These are phyloP conservation scores for Achlya flavicornis DNA, from an alignment of 2,888 invertebrate genomes.

Conservation along the genomic window DNA sequence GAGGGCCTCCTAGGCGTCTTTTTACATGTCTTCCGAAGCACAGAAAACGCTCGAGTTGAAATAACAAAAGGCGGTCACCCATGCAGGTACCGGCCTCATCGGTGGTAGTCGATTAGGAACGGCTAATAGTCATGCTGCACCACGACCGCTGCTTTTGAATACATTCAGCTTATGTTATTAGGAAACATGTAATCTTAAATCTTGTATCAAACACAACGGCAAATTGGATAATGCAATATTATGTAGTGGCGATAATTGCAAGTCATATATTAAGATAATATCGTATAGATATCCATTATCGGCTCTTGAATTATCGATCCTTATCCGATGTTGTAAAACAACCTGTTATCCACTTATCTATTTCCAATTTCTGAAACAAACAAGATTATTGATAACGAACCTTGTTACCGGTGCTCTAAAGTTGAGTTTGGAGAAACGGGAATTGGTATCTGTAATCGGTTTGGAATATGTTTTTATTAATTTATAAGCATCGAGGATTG, in stretches of 20 bases:
- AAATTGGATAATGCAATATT: conserved; percentile 19
- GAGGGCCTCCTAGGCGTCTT: too few relatives aligned
- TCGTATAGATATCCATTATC: conserved; percentile 42
- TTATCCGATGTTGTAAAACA: conserved; percentile 50
- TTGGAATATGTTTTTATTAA: conserved; percentile 9
- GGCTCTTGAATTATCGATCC: conserved; percentile 41
- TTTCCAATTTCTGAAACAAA: conserved; percentile 20
- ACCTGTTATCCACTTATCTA: conserved; percentile 36
- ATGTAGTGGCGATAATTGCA: conserved; percentile 35
- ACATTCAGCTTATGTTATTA: too few relatives aligned
- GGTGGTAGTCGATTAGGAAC: too few relatives aligned
- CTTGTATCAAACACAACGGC: background rate
- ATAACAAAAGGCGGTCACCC: too few relatives aligned
- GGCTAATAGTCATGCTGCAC: too few relatives aligned
- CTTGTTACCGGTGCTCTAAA: conserved; percentile 12
- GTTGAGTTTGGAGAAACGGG: conserved; percentile 15
- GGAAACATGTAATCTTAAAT: too few relatives aligned
- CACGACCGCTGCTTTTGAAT: too few relatives aligned
- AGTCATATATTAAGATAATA: conserved; percentile 25
- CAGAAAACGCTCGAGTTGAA: too few relatives aligned
- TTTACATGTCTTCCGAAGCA: too few relatives aligned
- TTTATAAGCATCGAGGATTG: background rate
- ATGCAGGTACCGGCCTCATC: too few relatives aligned
- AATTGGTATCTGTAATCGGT: background rate
- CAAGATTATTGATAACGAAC: conserved; percentile 15